Percentiles rank a stretch among this genome's conserved stretches.
Conservation (phyloP, 2,797 vertebrate genomes). For the Oophaga sylvatica region DNA sequence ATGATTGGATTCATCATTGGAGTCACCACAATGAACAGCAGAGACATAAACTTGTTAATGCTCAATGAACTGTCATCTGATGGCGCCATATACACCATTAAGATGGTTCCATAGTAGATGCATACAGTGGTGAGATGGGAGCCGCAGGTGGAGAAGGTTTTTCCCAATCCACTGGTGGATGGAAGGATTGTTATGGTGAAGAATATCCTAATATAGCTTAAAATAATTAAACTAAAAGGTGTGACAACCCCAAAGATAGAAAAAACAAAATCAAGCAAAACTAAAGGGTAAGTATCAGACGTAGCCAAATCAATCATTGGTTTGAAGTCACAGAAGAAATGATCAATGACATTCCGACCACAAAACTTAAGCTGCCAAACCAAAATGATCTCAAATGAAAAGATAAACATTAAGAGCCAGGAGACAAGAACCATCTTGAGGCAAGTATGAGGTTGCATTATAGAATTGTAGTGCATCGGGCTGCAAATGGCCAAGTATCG, state of each 20-base stretch:
- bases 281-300: too few relatives aligned
- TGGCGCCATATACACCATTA: slow-evolving; percentile 15
- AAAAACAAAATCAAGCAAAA: too few relatives aligned
- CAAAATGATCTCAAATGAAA: slow-evolving; percentile 9
- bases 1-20: slow-evolving; percentile 29
- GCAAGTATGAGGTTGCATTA: slow-evolving; percentile 13
- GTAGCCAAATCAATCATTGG: too few relatives aligned
- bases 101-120: not conserved
- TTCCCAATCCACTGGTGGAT: too few relatives aligned
- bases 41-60: slow-evolving; percentile 22
- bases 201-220: too few relatives aligned
- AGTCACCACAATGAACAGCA: slow-evolving; percentile 22
- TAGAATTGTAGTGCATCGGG: slow-evolving; percentile 5
- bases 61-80: not conserved
- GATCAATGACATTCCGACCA: too few relatives aligned
- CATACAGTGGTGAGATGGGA: too few relatives aligned
- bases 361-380: not conserved
- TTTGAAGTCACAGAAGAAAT: too few relatives aligned
- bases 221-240: too few relatives aligned
- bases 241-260: too few relatives aligned
- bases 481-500: slow-evolving; percentile 27
- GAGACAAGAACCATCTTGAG: not conserved
- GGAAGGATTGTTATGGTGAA: too few relatives aligned
- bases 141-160: too few relatives aligned
- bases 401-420: not conserved